Percentiles rank a stretch among this genome's conserved stretches.
Conservation (phyloP, 2,797 vertebrate species). For the Sarcoramphus papa region DNA sequence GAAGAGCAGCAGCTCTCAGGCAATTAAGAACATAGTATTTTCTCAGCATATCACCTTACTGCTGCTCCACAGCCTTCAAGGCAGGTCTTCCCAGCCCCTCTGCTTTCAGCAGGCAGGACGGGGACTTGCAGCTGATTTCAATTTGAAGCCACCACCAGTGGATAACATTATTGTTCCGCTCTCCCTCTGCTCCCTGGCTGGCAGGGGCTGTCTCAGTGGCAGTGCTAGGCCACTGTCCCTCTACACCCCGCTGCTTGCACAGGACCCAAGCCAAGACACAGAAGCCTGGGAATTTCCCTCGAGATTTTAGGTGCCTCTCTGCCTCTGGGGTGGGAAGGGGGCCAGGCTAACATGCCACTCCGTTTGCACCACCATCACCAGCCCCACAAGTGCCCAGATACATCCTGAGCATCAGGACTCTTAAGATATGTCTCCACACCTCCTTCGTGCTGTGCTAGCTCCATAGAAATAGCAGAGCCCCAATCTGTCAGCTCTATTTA, state of each 20-base stretch:
- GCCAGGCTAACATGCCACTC: fast-evolving
- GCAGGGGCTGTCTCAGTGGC: not conserved
- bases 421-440: fast-evolving
- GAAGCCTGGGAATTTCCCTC: not conserved
- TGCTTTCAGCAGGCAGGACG: not conserved
- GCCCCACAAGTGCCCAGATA: not conserved
- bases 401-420: not conserved
- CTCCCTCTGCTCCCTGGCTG: slow-evolving; percentile 4
- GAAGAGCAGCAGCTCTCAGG: not conserved
- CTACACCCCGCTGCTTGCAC: not conserved
- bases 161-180: slow-evolving; percentile 19
- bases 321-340: not conserved
- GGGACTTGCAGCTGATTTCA: slow-evolving; percentile 1
- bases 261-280: not conserved
- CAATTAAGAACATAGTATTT: not conserved
- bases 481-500: not conserved
- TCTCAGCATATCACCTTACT: slow-evolving; percentile 51
- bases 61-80: not conserved
- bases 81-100: not conserved
- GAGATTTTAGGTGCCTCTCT: not conserved
- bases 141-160: slow-evolving; percentile 22
- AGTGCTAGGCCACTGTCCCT: not conserved
- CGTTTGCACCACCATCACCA: not conserved
- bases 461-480: not conserved
- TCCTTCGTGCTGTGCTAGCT: not conserved